Percentiles rank a stretch among this genome's conserved stretches.
These are phyloP conservation scores for Gopherus evgoodei DNA, from an alignment of 2,113 vertebrate species.

Conservation along the genomic window DNA sequence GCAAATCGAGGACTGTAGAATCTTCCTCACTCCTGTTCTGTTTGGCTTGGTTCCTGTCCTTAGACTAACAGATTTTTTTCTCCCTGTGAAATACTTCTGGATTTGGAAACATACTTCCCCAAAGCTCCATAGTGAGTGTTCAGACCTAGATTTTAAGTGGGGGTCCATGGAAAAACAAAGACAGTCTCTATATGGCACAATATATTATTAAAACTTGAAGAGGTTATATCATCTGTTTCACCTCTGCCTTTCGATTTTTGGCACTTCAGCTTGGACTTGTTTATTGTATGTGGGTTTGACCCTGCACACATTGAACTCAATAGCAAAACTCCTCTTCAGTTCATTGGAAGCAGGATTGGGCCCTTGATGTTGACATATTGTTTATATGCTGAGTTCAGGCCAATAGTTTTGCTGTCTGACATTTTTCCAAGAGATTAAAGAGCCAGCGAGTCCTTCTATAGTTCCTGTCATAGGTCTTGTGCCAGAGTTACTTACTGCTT, in stretches of 20 bases:
- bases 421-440: background rate
- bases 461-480: background rate
- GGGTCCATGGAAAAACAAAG: background rate
- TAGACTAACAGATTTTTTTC: background rate
- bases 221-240: background rate
- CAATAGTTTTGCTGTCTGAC: background rate
- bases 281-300: background rate
- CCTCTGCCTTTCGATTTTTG: background rate
- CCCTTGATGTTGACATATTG: fast-evolving
- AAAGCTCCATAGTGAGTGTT: background rate
- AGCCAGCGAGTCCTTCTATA: background rate
- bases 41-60: background rate
- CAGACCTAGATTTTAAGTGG: background rate
- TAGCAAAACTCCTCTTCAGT: background rate
- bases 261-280: background rate
- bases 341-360: background rate
- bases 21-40: background rate
- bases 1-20: background rate
- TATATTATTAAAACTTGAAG: background rate
- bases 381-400: background rate
- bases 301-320: background rate
- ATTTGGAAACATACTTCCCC: background rate
- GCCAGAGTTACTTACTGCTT: background rate
- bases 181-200: background rate
- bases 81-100: background rate